Base-by-base conservation (phyloP, 2,113 vertebrate species). In the Acrocephalus kingi region DNA sequence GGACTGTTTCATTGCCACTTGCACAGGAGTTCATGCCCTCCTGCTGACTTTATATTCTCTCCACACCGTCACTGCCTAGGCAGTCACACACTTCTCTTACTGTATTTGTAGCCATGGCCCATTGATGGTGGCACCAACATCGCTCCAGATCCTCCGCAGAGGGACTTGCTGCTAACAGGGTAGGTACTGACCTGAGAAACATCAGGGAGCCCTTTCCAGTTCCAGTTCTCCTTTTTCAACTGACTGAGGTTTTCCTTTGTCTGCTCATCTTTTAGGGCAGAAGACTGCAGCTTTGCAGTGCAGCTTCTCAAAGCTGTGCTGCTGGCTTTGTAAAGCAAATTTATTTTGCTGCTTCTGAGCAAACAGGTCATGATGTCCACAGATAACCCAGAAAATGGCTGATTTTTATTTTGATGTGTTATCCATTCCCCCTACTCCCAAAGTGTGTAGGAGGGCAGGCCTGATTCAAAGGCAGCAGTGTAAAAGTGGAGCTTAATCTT, bases 131-230 rank as follows among this genome's bases (percentile, higher is more conserved):
- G 99, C 54, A 98, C 98, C 94, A 99, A 98, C 94, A 95, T 99
- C 56, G 98, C 98, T 92, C 98, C 98, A 22, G 98, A 99, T 87
- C 98, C 99, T 62, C 98, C 99, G 0, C 99, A 99, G 98, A 98
- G 99, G 96, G 99, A 99, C 97, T 96, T 99, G 97, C 98, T 99
- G 75, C 99, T 99, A 35, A 99, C 99, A 4, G 99, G 99, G 99
- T 99, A 93, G 81, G 99, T 98, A 31, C 46, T 49, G 58, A 11
- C 46, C 35, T 59, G 35, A 18, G 69, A 67, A 18, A 15, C 25
- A 12, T 11, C 22, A 11, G 45, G 25, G 58, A 28, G 13, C 27
- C 25, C 30, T 63, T 69, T 63, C 67, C 82, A 51, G 7, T 68
- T 63, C 64, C 81, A 48, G 6, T 41, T 83, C 33, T 33, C 63